Evolutionary conservation across 2,797 vertebrate genomes (phyloP).

Genomic region (Crax fasciolata): DNA sequence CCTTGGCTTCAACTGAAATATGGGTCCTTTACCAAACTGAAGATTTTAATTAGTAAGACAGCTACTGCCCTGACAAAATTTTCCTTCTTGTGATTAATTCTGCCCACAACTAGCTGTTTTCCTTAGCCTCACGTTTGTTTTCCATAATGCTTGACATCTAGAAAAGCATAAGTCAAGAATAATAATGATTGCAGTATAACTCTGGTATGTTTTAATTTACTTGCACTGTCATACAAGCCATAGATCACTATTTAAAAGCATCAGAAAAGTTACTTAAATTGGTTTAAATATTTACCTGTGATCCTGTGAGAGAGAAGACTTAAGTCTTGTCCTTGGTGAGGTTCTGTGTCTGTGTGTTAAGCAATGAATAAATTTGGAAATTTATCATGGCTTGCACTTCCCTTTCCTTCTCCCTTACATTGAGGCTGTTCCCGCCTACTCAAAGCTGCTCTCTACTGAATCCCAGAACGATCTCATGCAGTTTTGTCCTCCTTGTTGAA

Average conservation of each 20-base stretch:
- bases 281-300: constrained; percentile 66
- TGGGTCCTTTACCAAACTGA: not conserved
- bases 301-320: not conserved
- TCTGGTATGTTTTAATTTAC: not conserved
- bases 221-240: not conserved
- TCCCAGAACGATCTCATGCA: not conserved
- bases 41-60: not conserved
- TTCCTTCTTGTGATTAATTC: not conserved
- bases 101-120: not conserved
- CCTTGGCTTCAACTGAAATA: not conserved
- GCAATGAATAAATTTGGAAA: constrained; percentile 47
- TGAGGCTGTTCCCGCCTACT: not conserved
- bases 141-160: not conserved
- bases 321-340: not conserved
- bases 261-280: constrained; percentile 15
- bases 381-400: not conserved
- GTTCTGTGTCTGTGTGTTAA: not conserved
- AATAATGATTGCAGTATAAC: not conserved
- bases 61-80: not conserved
- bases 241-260: not conserved
- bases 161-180: not conserved
- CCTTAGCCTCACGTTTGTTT: not conserved
- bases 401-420: not conserved
- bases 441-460: not conserved
- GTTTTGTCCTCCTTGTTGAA: not conserved